Evolutionary conservation across 1,140 invertebrate species (phyloP).

Genomic region (Drosophila eugracilis): DNA sequence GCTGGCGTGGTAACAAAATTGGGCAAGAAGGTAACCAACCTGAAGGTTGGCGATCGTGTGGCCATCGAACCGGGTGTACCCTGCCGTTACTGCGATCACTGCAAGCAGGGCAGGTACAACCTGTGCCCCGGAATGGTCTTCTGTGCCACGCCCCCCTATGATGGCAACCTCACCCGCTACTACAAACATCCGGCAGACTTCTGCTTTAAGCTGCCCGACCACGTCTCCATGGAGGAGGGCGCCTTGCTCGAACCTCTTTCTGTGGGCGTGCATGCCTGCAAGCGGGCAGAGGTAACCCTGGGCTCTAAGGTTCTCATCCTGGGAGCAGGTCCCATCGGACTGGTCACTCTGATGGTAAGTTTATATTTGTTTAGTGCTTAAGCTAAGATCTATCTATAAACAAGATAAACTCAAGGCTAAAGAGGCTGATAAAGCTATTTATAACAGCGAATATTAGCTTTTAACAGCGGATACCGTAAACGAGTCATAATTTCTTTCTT

Average conservation of each 20-base stretch:
- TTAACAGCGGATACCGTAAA: too few relatives aligned
- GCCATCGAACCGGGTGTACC: conserved; percentile 97
- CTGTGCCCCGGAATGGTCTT: conserved; percentile 94
- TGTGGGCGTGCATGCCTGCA: conserved; percentile 96
- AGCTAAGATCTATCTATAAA: too few relatives aligned
- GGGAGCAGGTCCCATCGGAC: conserved; percentile 96
- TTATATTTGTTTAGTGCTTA: too few relatives aligned
- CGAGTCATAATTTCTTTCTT: too few relatives aligned
- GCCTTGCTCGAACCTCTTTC: conserved; percentile 96
- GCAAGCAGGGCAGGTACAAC: conserved; percentile 95
- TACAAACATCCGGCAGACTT: conserved; percentile 97
- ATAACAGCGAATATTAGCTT: too few relatives aligned
- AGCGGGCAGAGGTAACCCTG: conserved; percentile 89
- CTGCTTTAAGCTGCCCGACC: conserved; percentile 96
- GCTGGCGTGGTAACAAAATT: conserved; percentile 88
- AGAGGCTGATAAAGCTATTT: too few relatives aligned
- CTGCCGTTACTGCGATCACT: conserved; percentile 93
- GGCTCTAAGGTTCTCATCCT: conserved; percentile 94
- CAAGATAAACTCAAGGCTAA: too few relatives aligned
- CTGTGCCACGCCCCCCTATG: conserved; percentile 95
- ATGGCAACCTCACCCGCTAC: conserved; percentile 94
- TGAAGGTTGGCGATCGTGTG: conserved; percentile 94
- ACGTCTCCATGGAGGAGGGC: conserved; percentile 96
- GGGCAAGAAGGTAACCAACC: conserved; percentile 90
- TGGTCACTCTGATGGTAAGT: conserved; percentile 90